These are phyloP conservation scores for Brachyhypopomus gauderio DNA, from an alignment of 2,113 vertebrate species.

Conservation along the genomic window DNA sequence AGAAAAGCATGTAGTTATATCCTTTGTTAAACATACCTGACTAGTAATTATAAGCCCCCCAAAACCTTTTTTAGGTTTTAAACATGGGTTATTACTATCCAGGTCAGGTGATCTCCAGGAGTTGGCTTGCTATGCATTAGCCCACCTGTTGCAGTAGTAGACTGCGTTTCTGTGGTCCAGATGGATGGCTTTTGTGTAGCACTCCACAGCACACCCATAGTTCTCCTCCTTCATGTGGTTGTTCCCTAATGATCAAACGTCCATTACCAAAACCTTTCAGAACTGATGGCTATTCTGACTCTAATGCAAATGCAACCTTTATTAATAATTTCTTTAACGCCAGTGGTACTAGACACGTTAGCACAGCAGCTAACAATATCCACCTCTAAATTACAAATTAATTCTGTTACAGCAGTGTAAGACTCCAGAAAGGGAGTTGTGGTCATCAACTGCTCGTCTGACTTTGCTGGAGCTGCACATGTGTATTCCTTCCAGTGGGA, in stretches of 20 bases:
- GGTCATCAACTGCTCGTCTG: background rate
- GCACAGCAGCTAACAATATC: background rate
- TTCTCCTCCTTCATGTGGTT: slow-evolving; percentile 99
- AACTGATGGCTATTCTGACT: background rate
- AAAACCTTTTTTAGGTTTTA: too few species aligned
- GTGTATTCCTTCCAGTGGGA: too few species aligned
- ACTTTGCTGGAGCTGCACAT: background rate
- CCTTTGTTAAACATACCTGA: too few species aligned
- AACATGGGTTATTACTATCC: too few species aligned
- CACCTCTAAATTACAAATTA: background rate
- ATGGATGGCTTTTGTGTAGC: slow-evolving; percentile 91
- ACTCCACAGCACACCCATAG: slow-evolving; percentile 88
- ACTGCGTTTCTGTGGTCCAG: slow-evolving; percentile 94
- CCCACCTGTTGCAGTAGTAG: slow-evolving; percentile 96
- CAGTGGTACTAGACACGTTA: background rate
- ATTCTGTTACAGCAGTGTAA: background rate
- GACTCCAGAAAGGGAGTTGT: background rate
- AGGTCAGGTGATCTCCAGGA: too few species aligned
- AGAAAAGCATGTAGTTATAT: too few species aligned
- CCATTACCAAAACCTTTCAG: background rate
- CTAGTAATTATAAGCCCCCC: too few species aligned
- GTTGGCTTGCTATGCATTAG: too few species aligned
- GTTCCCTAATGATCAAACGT: slow-evolving; percentile 79
- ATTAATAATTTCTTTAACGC: background rate
- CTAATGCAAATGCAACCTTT: background rate